Evolutionary conservation across 2,888 invertebrate species (phyloP), one percentile per base, ranked within the genome.

Genomic region (Sericinus montela): DNA sequence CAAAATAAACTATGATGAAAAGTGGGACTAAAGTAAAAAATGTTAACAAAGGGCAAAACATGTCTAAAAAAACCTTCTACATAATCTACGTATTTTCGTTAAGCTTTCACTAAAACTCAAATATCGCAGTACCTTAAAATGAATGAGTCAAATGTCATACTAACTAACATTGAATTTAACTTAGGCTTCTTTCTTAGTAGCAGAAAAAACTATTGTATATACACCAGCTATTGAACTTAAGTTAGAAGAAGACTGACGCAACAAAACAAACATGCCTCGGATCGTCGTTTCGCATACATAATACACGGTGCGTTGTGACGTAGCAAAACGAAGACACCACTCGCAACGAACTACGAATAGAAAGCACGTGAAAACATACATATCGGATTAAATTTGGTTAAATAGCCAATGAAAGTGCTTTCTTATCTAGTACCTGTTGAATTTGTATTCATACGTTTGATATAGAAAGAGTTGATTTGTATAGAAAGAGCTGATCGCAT

Each of bases 331-430:
- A 1, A 40, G 42, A 45, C 57, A 55, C 53, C 59, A 54, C 53
- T 45, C 51, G 40, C 49, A 19, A 19, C 19, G 5, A 19, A 39
- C 43, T 1, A 5, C 7, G 59, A 62, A 57, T 67, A 69, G 69
- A 68, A 69, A 68, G 68, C 65, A 62, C 62, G 68, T 64, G 68
- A 68, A 69, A 68, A 66, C 64, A 57, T 8, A 58, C 57, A 60
- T 58, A 56, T 60, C 56, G 55, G 65, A 66, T 68, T 66, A 63
- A 62, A 67, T 65, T 67, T 67, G 67, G 61, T 64, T 67, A 64
- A 67, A 60, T 49, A 62, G 60, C 50, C 39, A 59, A 60, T 55
- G 67, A 67, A 67, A 69, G 64, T 62, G 57, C 46, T 55, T 53
- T 51, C 41, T 36, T 51, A 41, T 36, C 9, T 10, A 43, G 35